A percentile compares a stretch with the other conserved stretches of the same genome.
Evolutionary conservation across 1,140 invertebrate genomes (phyloP).

Genomic region (Drosophila orena): DNA sequence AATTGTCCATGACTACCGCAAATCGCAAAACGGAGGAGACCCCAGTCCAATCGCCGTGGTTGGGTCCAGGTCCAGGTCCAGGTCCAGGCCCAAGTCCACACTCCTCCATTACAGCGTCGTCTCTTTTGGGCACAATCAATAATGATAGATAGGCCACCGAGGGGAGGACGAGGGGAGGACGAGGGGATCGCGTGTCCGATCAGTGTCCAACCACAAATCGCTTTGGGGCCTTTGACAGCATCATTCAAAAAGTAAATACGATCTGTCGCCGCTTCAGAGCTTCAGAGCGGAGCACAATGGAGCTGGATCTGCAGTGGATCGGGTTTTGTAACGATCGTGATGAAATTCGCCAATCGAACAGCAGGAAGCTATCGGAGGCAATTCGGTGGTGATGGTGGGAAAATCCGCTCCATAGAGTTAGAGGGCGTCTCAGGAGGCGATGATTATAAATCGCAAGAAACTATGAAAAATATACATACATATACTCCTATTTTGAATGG

Average conservation of each 20-base stretch:
- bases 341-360: constrained; percentile 40
- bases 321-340: constrained; percentile 37
- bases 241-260: constrained; percentile 74
- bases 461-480: not conserved
- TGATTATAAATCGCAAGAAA: not conserved
- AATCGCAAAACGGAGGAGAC: constrained; percentile 17
- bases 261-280: constrained; percentile 42
- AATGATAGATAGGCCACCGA: constrained; percentile 63
- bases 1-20: constrained; percentile 65
- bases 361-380: constrained; percentile 27
- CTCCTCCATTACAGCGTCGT: constrained; percentile 27
- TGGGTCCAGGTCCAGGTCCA: not conserved
- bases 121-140: constrained; percentile 80
- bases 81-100: not conserved
- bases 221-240: constrained; percentile 79
- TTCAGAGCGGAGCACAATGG: constrained; percentile 12
- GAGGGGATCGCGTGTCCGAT: constrained; percentile 57
- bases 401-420: constrained; percentile 4
- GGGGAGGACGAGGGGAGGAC: not conserved
- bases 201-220: constrained; percentile 77
- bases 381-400: constrained; percentile 28
- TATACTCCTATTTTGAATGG: too few relatives aligned
- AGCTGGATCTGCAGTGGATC: constrained; percentile 36
- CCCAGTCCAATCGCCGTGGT: constrained; percentile 16
- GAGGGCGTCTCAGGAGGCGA: not conserved